These are phyloP conservation scores for Drosophila pseudotalamancana DNA, from an alignment of 2,888 invertebrate genomes.

Conservation along the genomic window DNA sequence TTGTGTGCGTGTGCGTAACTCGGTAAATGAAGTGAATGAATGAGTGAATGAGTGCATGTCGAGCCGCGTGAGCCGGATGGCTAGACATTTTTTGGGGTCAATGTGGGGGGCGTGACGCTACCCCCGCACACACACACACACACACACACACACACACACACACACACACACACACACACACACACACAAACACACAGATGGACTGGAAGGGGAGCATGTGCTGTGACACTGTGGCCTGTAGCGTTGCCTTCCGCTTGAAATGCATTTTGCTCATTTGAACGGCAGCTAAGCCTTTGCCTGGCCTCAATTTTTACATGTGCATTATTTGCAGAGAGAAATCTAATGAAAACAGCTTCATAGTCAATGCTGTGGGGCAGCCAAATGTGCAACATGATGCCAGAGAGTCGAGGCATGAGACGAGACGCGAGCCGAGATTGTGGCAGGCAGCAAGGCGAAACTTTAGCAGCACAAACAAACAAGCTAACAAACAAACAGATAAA, in stretches of 20 bases:
- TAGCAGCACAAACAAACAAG: conserved; percentile 52
- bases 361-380: conserved; percentile 33
- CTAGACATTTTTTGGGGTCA: conserved; percentile 67
- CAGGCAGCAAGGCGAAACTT: conserved; percentile 50
- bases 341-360: conserved; percentile 65
- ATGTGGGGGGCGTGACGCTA: conserved; percentile 39
- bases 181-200: too few species aligned
- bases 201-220: background rate
- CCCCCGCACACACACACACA: conserved; percentile 36
- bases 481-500: conserved; percentile 20
- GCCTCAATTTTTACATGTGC: conserved; percentile 27
- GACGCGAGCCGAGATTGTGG: conserved; percentile 25
- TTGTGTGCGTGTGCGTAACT: conserved; percentile 65
- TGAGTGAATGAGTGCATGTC: conserved; percentile 42
- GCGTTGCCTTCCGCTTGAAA: conserved; percentile 44
- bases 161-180: conserved; percentile 36
- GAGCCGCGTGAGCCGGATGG: conserved; percentile 54
- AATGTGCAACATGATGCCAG: conserved; percentile 64
- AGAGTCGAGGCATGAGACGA: too few species aligned
- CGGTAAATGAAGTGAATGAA: conserved; percentile 68
- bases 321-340: conserved; percentile 49
- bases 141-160: conserved; percentile 43
- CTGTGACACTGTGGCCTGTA: conserved; percentile 10
- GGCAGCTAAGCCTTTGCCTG: conserved; percentile 16
- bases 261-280: conserved; percentile 60